Base-by-base conservation (phyloP, 2,888 invertebrate species). In the Oscheius sp. region DNA sequence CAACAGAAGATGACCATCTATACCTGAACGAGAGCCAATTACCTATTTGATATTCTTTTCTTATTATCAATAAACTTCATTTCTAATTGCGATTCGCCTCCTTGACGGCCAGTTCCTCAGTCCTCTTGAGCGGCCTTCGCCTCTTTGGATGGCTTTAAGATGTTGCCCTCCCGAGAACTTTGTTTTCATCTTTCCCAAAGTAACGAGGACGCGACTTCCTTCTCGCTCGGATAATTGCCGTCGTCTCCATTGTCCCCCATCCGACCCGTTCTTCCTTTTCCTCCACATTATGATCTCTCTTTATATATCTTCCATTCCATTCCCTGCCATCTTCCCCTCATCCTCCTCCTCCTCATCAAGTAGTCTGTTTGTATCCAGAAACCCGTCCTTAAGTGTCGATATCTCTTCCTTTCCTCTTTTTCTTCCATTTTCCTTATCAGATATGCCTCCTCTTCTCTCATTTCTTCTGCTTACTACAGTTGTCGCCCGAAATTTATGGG, bases 1-100 rank as follows among this genome's bases (percentile, higher is more conserved):
- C 63, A 64, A 38, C 63, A 72, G 20, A 72, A 65, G n/a, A 74
- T 74, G 54, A 65, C 59, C 20, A 74, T 76, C 45, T 76, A 74
- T 59, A 71, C 74, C 2, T 62, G 24, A 49, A n/a, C 1, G 14
- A 12, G 33, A 57, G 12, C 24, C 36, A 26, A 2, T 33, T 54
- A 17, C 12, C n/a, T 20, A 36, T 26, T 41, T 41, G 28, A 36
- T 36, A 56, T 36, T 22, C 56, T 22, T 44, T 59, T n/a, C 30
- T 59, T 28, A 44, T 41, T 44, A 22, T 44, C 44, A 59, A 59
- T 59, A 59, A 59, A 59, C 41, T 30, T 44, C 44, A 41, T 59
- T 41, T 44, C 54, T 30, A 12, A 54, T 32, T 22, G 22, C 38
- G 56, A 38, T 56, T 32, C 56, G 38, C 20, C 56, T 56, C 32